Percentiles rank a stretch among this genome's conserved stretches.
Conservation (phyloP, 2,113 vertebrate species). For the Himantopus leucocephalus region DNA sequence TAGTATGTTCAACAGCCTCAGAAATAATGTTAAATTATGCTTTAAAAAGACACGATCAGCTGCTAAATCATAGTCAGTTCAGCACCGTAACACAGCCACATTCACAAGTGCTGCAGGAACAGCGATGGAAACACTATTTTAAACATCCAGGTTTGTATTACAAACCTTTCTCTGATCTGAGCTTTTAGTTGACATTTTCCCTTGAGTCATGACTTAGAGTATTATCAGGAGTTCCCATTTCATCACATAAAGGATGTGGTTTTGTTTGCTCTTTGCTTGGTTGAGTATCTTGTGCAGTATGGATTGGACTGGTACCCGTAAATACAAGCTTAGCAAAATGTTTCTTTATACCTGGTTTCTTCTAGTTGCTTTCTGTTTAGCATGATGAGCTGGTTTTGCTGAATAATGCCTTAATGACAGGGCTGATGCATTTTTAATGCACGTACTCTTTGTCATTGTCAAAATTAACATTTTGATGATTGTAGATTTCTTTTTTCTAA, state of each 20-base stretch:
- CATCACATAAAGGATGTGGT: not conserved
- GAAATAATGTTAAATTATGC: conserved; percentile 33
- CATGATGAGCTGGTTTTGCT: conserved; percentile 48
- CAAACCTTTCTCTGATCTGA: conserved; percentile 55
- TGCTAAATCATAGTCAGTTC: conserved; percentile 20
- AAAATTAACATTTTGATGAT: conserved; percentile 61
- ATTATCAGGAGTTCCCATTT: conserved; percentile 37
- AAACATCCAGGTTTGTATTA: conserved; percentile 46
- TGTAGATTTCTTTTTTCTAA: conserved; percentile 16
- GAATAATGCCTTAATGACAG: conserved; percentile 54
- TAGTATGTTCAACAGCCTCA: conserved; percentile 26
- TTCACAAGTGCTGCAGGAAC: conserved; percentile 17
- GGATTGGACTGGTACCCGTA: not conserved
- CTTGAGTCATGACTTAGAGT: conserved; percentile 37
- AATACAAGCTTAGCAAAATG: conserved; percentile 21
- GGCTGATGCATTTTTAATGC: conserved; percentile 51
- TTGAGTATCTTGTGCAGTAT: not conserved
- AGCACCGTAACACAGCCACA: not conserved
- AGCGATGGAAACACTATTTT: conserved; percentile 26
- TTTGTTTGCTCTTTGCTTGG: conserved; percentile 42
- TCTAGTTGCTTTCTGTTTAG: conserved; percentile 17
- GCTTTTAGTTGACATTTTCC: conserved; percentile 6
- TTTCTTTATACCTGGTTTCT: conserved; percentile 3
- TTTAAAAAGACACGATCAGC: conserved; percentile 9
- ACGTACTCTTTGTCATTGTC: conserved; percentile 41